A percentile compares a stretch with the other conserved stretches of the same genome.
phyloP scores from a whole-genome alignment of 2,888 invertebrate species.

The Torymus tubicola region DNA sequence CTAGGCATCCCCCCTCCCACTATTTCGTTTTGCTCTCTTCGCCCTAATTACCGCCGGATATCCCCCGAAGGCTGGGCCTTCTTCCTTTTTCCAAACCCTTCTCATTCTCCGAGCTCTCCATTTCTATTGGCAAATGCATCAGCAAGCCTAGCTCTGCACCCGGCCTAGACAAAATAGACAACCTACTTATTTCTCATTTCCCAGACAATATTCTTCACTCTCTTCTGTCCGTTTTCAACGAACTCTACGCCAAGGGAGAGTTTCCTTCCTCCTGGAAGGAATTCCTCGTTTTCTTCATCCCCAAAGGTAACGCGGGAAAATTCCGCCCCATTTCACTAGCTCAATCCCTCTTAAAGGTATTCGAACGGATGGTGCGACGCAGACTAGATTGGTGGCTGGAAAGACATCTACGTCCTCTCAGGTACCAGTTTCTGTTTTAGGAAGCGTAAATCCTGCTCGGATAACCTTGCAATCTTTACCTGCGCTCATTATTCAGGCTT shows the following conservation, averaged over 20 bases:
- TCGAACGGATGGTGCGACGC: too few relatives aligned
- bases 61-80: background rate
- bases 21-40: background rate
- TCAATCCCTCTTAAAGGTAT: too few relatives aligned
- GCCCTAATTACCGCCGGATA: background rate
- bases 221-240: background rate
- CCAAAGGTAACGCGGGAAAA: too few relatives aligned
- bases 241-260: background rate
- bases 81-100: background rate
- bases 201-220: background rate
- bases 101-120: too few relatives aligned
- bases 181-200: conserved; percentile 1
- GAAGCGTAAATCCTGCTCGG: too few relatives aligned
- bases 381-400: background rate
- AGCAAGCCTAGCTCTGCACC: too few relatives aligned
- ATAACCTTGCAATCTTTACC: too few relatives aligned
- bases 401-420: too few relatives aligned
- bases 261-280: background rate
- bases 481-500: too few relatives aligned
- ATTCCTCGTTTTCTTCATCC: conserved; percentile 4
- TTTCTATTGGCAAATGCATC: too few relatives aligned
- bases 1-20: background rate
- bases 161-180: conserved; percentile 13
- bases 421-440: too few relatives aligned
- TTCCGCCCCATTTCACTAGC: too few relatives aligned